A percentile compares a stretch with the other conserved stretches of the same genome.
Conservation (phyloP, 2,888 invertebrate species). For the Drosophila paracracens region DNA sequence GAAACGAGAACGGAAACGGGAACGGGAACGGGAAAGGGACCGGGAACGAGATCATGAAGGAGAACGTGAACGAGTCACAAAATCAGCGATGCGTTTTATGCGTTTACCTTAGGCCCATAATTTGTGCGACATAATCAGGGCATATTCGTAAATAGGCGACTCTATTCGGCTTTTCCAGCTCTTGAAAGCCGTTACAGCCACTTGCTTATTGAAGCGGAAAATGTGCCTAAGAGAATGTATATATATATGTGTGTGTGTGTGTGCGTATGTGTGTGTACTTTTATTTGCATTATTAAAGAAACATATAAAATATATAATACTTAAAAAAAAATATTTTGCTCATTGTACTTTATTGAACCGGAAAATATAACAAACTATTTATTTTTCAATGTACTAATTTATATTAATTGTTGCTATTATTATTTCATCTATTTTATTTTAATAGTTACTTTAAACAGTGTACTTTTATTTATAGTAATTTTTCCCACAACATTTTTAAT, state of each 20-base stretch:
- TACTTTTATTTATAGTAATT: neutral
- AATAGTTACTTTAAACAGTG: neutral
- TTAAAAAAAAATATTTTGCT: neutral
- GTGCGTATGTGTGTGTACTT: too few species aligned
- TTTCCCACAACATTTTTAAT: neutral
- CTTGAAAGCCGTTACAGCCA: conserved; percentile 27
- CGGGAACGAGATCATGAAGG: neutral
- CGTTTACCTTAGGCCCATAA: conserved; percentile 54
- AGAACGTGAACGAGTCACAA: conserved; percentile 26
- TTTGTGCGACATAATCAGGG: conserved; percentile 63
- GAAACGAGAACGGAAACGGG: conserved; percentile 18
- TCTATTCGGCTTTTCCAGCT: conserved; percentile 13
- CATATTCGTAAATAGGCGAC: conserved; percentile 21
- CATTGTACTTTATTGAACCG: neutral
- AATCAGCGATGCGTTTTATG: conserved; percentile 62
- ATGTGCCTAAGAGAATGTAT: neutral
- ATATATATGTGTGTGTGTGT: neutral
- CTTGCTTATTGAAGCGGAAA: conserved; percentile 48
- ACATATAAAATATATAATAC: neutral
- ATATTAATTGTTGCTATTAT: neutral
- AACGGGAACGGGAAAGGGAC: neutral
- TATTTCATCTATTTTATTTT: neutral
- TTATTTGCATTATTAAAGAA: neutral
- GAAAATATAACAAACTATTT: neutral
- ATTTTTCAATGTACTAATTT: neutral